These are phyloP conservation scores for Epizoanthus stellaris DNA, from an alignment of 92 coral and sea anemone species.

Conservation along the genomic window DNA sequence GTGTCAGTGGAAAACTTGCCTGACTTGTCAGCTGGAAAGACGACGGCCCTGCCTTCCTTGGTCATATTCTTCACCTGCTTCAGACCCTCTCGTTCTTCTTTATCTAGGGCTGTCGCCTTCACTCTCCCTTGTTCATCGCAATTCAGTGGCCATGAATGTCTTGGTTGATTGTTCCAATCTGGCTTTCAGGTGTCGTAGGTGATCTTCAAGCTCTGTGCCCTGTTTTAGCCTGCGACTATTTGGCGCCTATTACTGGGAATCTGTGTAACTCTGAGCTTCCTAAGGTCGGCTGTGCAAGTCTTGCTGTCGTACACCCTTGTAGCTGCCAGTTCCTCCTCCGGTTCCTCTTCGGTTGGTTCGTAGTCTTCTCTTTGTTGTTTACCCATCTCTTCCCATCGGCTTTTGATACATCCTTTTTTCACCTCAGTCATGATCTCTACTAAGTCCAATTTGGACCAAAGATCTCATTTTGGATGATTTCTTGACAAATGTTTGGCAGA, in stretches of 20 bases:
- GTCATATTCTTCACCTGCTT: neutral
- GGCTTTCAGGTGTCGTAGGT: conserved; percentile 12
- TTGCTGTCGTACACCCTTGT: too few relatives aligned
- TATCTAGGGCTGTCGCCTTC: neutral
- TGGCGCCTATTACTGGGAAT: neutral
- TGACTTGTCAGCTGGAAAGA: conserved; percentile 4
- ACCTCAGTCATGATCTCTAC: conserved; percentile 15
- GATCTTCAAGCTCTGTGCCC: conserved; percentile 17
- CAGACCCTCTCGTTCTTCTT: neutral
- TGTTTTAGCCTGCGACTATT: conserved; percentile 3
- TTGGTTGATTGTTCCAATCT: neutral
- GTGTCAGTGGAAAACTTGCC: neutral
- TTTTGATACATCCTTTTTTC: conserved; percentile 24
- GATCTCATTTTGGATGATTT: conserved; percentile 14
- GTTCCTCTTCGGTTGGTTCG: neutral
- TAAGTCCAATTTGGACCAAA: conserved; percentile 20
- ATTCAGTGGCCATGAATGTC: conserved; percentile 11
- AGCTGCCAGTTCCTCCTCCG: neutral
- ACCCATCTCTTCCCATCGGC: conserved; percentile 7
- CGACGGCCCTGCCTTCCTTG: conserved; percentile 6
- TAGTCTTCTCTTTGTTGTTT: neutral
- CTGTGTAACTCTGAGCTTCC: neutral
- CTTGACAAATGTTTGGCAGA: neutral
- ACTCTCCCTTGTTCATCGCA: conserved; percentile 3
- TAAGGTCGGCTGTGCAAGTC: too few relatives aligned